Evolutionary conservation across 2,113 vertebrate genomes (phyloP), one percentile per base, ranked within the genome.

Genomic region (cattle (Bos taurus)): DNA sequence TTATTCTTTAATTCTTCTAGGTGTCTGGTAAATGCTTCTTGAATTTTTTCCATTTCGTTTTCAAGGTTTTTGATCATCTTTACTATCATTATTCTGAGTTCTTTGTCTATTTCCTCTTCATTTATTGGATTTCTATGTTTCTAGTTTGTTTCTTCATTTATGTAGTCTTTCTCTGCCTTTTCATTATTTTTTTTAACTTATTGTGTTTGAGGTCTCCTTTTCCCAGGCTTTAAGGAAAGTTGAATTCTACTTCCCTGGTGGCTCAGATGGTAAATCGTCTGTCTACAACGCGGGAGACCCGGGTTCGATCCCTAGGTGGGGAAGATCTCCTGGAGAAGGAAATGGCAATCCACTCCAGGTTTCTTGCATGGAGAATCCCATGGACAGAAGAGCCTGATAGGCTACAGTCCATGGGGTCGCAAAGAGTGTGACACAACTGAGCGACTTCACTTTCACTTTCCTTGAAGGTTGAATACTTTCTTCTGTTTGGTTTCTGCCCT

Each of bases 281-380:
- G 12, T 60, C 26, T 60, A 30, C 26, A 28, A 14, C 3, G 26
- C 0, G 12, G 26, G 59, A 6, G 28, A 60, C 59, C 28, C 0
- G 26, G 12, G 59, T 14, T 60, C 5, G 0, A 14, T 60, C 28
- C 28, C 59, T 60, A 12, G 26, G 26, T 60, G 5, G 26, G 59
- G 26, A 60, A 60, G 26, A 60, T 13, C 12, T 60, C 59, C 26
- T 60, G 59, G 59, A 60, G 59, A 60, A 60, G 28, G 59, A 60
- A 60, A 60, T 60, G 59, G 12, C 13, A 60, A 60, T 26, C 59
- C 59, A 30, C 12, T 30, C 26, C 59, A 60, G 26, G 59, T 60
- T 60, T 60, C 12, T 60, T 60, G 59, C 59, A 1, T 60, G 59
- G 28, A 62, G 30, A 62, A 62, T 62, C 59, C 28, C 59, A 30